Percentiles rank a stretch among this genome's conserved stretches.
These are phyloP conservation scores for Agrypnia vestita DNA, from an alignment of 1,140 invertebrate genomes.

Conservation along the genomic window DNA sequence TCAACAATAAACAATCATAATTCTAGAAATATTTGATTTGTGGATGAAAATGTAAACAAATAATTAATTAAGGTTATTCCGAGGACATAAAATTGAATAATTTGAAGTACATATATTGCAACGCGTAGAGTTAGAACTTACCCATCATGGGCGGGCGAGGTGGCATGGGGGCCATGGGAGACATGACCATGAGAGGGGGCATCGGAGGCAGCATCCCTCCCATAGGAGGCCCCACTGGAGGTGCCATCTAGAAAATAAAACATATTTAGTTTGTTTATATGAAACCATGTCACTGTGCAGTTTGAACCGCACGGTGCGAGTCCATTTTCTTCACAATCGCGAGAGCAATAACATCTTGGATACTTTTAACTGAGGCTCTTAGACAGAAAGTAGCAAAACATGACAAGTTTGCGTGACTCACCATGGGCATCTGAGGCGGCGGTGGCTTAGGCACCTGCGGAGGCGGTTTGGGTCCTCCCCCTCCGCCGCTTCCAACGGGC, in stretches of 20 bases:
- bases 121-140: slow-evolving; percentile 9
- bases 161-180: slow-evolving; percentile 66
- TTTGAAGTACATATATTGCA: too few relatives aligned
- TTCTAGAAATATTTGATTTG: too few relatives aligned
- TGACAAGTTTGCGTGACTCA: neutral
- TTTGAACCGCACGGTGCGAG: too few relatives aligned
- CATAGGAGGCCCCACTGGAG: slow-evolving; percentile 70
- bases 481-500: slow-evolving; percentile 72
- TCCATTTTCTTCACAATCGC: too few relatives aligned
- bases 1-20: too few relatives aligned
- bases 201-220: slow-evolving; percentile 81
- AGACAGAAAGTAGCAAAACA: too few relatives aligned
- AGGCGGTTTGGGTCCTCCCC: slow-evolving; percentile 62
- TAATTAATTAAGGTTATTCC: too few relatives aligned
- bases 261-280: neutral
- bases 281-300: too few relatives aligned
- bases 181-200: slow-evolving; percentile 73
- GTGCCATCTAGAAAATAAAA: slow-evolving; percentile 56
- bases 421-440: slow-evolving; percentile 32
- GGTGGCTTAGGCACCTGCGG: slow-evolving; percentile 15
- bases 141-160: slow-evolving; percentile 55
- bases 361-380: too few relatives aligned
- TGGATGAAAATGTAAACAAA: too few relatives aligned
- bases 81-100: too few relatives aligned
- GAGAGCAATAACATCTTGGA: neutral